phyloP scores from a whole-genome alignment of 2,797 vertebrate species.

The Oreortyx pictus region DNA sequence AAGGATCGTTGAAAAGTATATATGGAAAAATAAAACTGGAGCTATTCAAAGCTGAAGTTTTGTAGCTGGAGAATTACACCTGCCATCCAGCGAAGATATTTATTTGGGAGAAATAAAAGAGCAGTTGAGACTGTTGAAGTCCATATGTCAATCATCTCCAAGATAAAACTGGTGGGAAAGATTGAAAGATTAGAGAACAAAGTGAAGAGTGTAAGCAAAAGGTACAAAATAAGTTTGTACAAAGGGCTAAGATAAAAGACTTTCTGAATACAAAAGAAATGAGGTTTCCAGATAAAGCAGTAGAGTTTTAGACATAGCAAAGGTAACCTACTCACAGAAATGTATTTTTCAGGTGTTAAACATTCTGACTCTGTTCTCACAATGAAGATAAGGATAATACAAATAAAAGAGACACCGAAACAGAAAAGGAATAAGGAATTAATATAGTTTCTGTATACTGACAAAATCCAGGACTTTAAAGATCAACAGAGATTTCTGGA shows the following conservation, averaged over 20 bases:
- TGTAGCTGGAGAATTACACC: constrained; percentile 32
- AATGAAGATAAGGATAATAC: neutral
- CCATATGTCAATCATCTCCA: constrained; percentile 32
- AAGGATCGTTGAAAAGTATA: neutral
- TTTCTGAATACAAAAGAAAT: constrained; percentile 25
- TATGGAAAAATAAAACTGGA: neutral
- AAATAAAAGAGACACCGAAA: neutral
- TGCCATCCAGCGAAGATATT: neutral
- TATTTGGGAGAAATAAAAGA: constrained; percentile 49
- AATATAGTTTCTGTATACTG: neutral
- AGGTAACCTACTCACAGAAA: constrained; percentile 14
- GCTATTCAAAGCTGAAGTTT: constrained; percentile 34
- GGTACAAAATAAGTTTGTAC: constrained; percentile 2
- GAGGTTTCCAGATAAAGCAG: constrained; percentile 34
- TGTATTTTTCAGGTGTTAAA: constrained; percentile 2
- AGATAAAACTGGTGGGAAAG: constrained; percentile 28
- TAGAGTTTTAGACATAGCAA: neutral
- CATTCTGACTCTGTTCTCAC: neutral
- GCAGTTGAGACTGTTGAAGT: constrained; percentile 31
- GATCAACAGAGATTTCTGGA: neutral
- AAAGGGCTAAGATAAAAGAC: constrained; percentile 12
- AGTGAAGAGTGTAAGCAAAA: constrained; percentile 39
- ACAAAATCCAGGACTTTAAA: neutral
- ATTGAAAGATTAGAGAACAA: constrained; percentile 53
- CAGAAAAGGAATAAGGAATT: neutral